Evolutionary conservation across 30 jellyfish, hydroid and myxozoan species (phyloP).

Genomic region (Sanderia malayensis): DNA sequence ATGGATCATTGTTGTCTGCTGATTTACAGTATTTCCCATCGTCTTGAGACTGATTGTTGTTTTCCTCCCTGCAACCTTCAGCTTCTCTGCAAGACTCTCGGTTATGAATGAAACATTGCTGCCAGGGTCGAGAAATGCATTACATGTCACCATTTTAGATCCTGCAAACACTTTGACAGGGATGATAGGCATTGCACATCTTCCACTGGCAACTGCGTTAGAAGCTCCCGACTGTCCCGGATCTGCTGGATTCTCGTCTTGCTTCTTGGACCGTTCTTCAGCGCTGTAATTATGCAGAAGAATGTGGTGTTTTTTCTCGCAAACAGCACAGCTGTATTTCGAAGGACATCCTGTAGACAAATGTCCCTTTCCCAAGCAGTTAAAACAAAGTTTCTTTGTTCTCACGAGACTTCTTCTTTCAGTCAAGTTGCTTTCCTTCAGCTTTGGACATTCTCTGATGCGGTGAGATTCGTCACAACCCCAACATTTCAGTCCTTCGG

Average conservation of each 20-base stretch:
- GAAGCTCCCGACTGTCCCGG: background rate
- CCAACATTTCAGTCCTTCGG: constrained; percentile 19
- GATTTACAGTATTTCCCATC: constrained; percentile 2
- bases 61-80: constrained; percentile 31
- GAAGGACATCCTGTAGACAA: constrained; percentile 22
- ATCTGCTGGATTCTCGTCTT: background rate
- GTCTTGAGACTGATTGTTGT: constrained; percentile 35
- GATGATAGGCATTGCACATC: constrained; percentile 31
- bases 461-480: constrained; percentile 19
- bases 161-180: constrained; percentile 47
- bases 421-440: constrained; percentile 32
- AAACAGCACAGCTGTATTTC: constrained; percentile 25
- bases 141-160: constrained; percentile 40
- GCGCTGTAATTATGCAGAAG: background rate
- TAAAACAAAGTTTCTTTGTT: constrained; percentile 27
- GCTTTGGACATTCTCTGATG: constrained; percentile 41
- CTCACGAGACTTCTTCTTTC: constrained; percentile 41
- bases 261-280: constrained; percentile 13
- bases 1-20: constrained; percentile 21
- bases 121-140: constrained; percentile 55
- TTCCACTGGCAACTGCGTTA: background rate
- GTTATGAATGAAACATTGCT: constrained; percentile 38
- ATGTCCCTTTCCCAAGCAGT: constrained; percentile 43
- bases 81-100: constrained; percentile 36
- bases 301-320: constrained; percentile 14